Conservation (phyloP, 2,888 invertebrate genomes). For the Sussaba pulchella region DNA sequence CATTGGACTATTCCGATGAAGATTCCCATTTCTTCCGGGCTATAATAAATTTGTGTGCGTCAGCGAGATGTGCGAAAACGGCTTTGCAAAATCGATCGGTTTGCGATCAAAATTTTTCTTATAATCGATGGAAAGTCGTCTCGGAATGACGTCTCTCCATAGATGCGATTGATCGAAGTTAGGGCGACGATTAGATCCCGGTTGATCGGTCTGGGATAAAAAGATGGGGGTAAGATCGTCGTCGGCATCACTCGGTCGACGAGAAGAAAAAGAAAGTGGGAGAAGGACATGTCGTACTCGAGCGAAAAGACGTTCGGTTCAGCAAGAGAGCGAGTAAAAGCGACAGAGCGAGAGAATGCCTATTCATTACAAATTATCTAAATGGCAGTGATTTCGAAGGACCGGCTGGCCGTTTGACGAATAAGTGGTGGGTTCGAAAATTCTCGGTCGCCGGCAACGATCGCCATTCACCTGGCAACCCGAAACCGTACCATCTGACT, state of each 20-base stretch:
- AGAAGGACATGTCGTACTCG: conserved; percentile 68
- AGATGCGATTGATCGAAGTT: neutral
- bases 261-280: too few species aligned
- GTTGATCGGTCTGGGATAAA: conserved; percentile 18
- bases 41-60: too few species aligned
- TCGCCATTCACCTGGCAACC: conserved; percentile 71
- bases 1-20: too few species aligned
- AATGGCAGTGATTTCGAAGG: conserved; percentile 86
- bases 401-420: conserved; percentile 83
- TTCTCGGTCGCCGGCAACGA: conserved; percentile 78
- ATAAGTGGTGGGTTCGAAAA: conserved; percentile 83
- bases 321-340: conserved; percentile 43
- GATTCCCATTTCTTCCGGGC: too few species aligned
- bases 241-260: conserved; percentile 28
- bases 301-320: conserved; percentile 34
- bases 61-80: too few species aligned
- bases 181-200: conserved; percentile 1
- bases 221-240: conserved; percentile 12
- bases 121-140: neutral
- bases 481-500: conserved; percentile 47
- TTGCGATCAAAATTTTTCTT: neutral
- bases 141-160: conserved; percentile 45
- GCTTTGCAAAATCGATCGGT: too few species aligned
- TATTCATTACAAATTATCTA: conserved; percentile 87
- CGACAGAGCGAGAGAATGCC: conserved; percentile 77